Base-by-base conservation (phyloP, 2,797 vertebrate species). In the Pseudochromis fuscus region DNA sequence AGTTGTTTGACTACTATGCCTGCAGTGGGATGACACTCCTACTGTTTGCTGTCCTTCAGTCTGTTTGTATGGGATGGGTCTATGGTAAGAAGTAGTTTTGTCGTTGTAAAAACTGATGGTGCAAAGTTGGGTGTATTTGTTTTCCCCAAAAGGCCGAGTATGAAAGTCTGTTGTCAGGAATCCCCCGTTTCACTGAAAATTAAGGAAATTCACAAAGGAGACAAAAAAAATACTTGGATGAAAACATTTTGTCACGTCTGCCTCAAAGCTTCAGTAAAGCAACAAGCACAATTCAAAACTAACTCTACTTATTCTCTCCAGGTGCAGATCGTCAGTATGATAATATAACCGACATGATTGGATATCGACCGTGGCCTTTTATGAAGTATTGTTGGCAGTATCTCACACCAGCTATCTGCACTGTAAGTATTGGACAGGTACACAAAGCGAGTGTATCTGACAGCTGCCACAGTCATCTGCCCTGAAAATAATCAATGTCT, bases 1-100 rank as follows among this genome's bases (percentile, higher is more conserved):
- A 94, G 90, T 8, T 95, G 72, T 95, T 95, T 84, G 94, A 95
- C 80, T 94, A 94, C 80, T 95, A 95, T 28, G 85, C 90, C 75
- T 94, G 93, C 88, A 95, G 94, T 72, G 94, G 94, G 23, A 94
- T 95, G 93, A 92, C 94, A 37, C 87, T 95, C 1, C 92, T 95
- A 4, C 89, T 94, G 24, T 93, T 95, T 75, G 94, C 94, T n/a
- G 61, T 87, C 28, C 35, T 93, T 48, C 93, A 95, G 87, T 92
- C 92, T 53, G 12, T 92, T 33, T 86, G 86, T 81, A 9, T 95
- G 67, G 93, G 91, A 24, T 95, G 94, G 94, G 81, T 95, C 25
- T 95, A 94, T 19, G 94, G 94, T 95, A 49, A 91, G 78, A 11
- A 37, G 2, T 4, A 46, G 3, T 8, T 59, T 48, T 30, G 42